phyloP scores from a whole-genome alignment of 2,888 invertebrate species.

The Hartigia nigra region DNA sequence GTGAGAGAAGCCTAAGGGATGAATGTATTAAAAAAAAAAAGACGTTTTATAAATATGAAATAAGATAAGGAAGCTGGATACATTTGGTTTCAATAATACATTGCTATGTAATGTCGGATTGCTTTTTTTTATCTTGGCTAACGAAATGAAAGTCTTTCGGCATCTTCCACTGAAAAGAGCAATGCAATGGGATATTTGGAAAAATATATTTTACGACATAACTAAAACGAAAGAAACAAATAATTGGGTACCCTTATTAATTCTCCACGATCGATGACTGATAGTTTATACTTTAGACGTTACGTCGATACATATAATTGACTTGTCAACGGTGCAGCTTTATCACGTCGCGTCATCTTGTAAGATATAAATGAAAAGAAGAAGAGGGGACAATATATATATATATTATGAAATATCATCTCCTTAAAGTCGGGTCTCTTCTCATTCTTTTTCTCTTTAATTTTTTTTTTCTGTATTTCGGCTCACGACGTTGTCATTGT shows the following conservation, averaged over 20 bases:
- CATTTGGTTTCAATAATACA: neutral
- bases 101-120: neutral
- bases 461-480: neutral
- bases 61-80: neutral
- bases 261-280: neutral
- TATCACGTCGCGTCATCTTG: neutral
- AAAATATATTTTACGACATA: neutral
- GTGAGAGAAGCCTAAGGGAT: neutral
- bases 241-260: neutral
- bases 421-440: conserved; percentile 12
- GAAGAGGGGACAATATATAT: conserved; percentile 11
- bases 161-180: neutral
- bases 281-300: neutral
- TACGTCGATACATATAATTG: neutral
- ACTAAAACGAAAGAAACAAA: neutral
- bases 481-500: conserved; percentile 8
- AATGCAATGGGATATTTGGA: neutral
- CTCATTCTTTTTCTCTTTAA: conserved; percentile 5
- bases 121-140: neutral
- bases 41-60: neutral
- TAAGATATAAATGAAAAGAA: neutral
- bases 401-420: conserved; percentile 9
- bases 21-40: neutral
- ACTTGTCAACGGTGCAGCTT: neutral
- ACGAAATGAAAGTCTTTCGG: neutral